Base-by-base conservation (phyloP, 2,888 invertebrate genomes). In the Callyntrura sp. region DNA sequence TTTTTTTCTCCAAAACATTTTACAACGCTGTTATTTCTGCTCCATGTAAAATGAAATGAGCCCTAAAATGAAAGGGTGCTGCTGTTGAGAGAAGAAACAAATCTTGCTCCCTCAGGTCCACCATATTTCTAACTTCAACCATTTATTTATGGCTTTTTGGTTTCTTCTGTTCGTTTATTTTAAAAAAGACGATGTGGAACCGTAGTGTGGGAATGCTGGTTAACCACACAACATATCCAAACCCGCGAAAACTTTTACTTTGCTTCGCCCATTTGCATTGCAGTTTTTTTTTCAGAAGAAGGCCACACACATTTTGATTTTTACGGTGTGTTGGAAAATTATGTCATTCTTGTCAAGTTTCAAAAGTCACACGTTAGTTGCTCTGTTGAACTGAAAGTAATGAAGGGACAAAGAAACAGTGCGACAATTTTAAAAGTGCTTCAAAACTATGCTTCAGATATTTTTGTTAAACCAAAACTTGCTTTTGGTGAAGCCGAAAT, bases 1-100 rank as follows among this genome's bases (percentile, higher is more conserved):
- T 78, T 55, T 55, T 48, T 20, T 78, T 43, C 51, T 23, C 3
- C 25, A 14, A 55, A 51, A 78, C 51, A 51, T 78, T 55, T 73
- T 78, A 78, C 78, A 78, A 78, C 78, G 14, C 78, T 78, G 51
- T 78, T 78, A 78, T 55, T 78, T 78, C 78, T 78, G 78, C 55
- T 78, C 51, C 51, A 78, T 25, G 78, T 51, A 51, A 78, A 51
- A 55, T 78, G 51, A 78, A 78, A 78, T 78, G 78, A 55, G 78
- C 55, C 78, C 25, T 51, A 78, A 78, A 78, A 55, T 78, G 55
- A 55, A 73, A 51, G 73, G n/a, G 25, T 55, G 78, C 6, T 55
- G 78, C 70, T 70, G 45, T 45, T 45, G 28, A 9, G 20, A 68
- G n/a, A 68, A n/a, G 35, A n/a, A 68, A 62, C 62, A 62, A 62